Conservation (phyloP, 2,797 vertebrate genomes). For the Rhabdomys pumilio region DNA sequence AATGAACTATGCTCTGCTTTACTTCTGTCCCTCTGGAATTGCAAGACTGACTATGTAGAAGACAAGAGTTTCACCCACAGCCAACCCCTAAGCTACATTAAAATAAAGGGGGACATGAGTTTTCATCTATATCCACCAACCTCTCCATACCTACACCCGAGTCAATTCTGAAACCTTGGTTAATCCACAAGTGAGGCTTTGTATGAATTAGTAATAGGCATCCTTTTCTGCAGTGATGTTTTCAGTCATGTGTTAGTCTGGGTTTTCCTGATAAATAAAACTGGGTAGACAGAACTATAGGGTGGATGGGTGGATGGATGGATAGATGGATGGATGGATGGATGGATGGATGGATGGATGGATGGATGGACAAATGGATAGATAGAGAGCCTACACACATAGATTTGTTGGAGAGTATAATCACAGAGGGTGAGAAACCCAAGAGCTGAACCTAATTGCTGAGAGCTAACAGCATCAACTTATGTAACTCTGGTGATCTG, state of each 20-base stretch:
- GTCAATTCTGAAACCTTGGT: not conserved
- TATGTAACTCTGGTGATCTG: not conserved
- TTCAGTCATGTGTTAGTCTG: not conserved
- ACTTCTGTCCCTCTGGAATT: not conserved
- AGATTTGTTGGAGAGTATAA: not conserved
- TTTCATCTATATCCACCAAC: not conserved
- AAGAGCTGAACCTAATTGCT: not conserved
- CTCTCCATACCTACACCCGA: not conserved
- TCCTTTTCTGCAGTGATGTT: not conserved
- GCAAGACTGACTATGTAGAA: not conserved
- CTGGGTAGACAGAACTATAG: not conserved
- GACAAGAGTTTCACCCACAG: slow-evolving; percentile 21
- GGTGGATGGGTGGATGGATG: no score
- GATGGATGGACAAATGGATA: not conserved
- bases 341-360: no score
- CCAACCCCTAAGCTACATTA: not conserved
- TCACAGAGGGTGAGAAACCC: not conserved
- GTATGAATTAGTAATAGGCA: slow-evolving; percentile 14
- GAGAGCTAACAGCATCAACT: not conserved
- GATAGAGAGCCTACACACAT: not conserved
- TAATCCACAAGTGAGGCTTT: not conserved
- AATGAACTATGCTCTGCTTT: not conserved
- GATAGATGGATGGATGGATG: no score
- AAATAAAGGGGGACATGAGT: not conserved
- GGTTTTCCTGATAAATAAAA: slow-evolving; percentile 7